Evolutionary conservation across 2,888 invertebrate species (phyloP).

Genomic region (Pediacus dermestoides): DNA sequence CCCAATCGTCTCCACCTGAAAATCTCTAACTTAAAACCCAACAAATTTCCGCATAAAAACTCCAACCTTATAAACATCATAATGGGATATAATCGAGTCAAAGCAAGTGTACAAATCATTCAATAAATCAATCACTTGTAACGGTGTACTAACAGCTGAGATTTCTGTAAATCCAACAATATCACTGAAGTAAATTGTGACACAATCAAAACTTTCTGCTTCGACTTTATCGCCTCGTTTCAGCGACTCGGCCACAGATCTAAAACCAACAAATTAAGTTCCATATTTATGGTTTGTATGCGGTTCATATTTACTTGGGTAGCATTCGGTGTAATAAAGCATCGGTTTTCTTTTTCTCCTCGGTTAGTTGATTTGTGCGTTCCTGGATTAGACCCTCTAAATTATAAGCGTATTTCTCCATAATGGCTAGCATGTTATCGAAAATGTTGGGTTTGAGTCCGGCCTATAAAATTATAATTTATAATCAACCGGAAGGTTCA

Average conservation of each 20-base stretch:
- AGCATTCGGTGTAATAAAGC: constrained; percentile 80
- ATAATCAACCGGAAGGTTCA: no score
- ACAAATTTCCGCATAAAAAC: background rate
- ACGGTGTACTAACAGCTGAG: constrained; percentile 74
- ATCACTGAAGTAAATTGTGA: constrained; percentile 82
- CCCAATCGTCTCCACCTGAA: constrained; percentile 75
- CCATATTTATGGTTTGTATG: background rate
- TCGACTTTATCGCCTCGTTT: constrained; percentile 75
- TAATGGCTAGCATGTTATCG: constrained; percentile 85
- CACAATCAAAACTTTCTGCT: constrained; percentile 77
- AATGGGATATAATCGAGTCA: constrained; percentile 82
- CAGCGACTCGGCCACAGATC: constrained; percentile 75
- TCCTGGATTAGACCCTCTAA: constrained; percentile 80
- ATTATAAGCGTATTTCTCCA: constrained; percentile 89
- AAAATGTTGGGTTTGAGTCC: constrained; percentile 80
- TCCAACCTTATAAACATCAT: constrained; percentile 79
- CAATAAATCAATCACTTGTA: constrained; percentile 81
- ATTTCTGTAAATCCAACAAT: constrained; percentile 80
- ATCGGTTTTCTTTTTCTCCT: constrained; percentile 83
- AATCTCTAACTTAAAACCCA: constrained; percentile 9
- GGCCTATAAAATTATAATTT: constrained; percentile 41
- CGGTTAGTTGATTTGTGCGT: constrained; percentile 72
- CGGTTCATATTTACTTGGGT: constrained; percentile 79
- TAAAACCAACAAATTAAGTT: constrained; percentile 42
- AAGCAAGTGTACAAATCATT: constrained; percentile 87